These are phyloP conservation scores for Porites lutea DNA, from an alignment of 64 coral and sea anemone species.

Conservation along the genomic window DNA sequence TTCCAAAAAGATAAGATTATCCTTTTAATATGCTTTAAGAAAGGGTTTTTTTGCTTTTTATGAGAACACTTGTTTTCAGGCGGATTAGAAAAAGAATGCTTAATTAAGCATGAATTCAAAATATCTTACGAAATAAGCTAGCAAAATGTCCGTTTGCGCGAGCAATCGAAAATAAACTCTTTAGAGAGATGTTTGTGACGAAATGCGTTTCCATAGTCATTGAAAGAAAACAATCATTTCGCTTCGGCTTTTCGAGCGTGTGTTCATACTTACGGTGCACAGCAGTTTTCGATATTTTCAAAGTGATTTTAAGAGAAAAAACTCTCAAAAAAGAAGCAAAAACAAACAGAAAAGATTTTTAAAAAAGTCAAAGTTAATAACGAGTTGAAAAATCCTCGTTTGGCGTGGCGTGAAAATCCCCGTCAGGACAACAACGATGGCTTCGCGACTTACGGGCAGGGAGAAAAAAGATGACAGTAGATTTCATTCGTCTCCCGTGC, in stretches of 20 bases:
- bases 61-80: too few relatives aligned
- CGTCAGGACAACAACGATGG: neutral
- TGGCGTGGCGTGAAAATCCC: neutral
- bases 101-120: too few relatives aligned
- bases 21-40: too few relatives aligned
- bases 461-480: too few relatives aligned
- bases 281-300: neutral
- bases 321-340: neutral
- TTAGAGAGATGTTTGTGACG: neutral
- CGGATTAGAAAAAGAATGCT: too few relatives aligned
- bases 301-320: neutral
- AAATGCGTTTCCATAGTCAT: neutral
- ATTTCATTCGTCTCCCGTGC: neutral
- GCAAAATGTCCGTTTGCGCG: neutral
- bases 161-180: neutral
- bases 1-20: too few relatives aligned
- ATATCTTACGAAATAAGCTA: neutral
- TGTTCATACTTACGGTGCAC: neutral
- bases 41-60: too few relatives aligned
- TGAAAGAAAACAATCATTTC: neutral
- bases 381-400: neutral
- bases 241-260: neutral
- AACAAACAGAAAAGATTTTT: neutral
- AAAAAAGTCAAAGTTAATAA: too few relatives aligned
- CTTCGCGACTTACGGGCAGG: neutral